Percentiles rank a stretch among this genome's conserved stretches.
These are phyloP conservation scores for Xenops minutus DNA, from an alignment of 2,797 vertebrate genomes.

Conservation along the genomic window DNA sequence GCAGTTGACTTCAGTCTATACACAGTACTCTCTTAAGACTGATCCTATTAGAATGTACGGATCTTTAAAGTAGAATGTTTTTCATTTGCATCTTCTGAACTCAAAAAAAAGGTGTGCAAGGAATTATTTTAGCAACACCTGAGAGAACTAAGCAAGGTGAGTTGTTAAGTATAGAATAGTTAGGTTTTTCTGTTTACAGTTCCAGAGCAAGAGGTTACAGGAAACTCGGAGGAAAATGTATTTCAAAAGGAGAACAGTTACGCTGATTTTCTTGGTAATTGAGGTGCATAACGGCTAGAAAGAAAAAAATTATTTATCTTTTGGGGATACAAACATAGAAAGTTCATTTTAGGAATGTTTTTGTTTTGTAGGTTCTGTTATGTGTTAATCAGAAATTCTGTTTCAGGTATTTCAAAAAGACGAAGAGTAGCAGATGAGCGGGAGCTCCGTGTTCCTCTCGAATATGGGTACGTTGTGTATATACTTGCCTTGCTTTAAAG, in stretches of 20 bases:
- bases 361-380: background rate
- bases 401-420: conserved; percentile 83
- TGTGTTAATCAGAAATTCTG: conserved; percentile 57
- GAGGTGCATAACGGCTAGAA: background rate
- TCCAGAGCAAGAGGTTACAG: background rate
- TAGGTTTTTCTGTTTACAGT: background rate
- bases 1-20: background rate
- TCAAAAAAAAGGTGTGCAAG: background rate
- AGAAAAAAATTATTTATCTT: background rate
- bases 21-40: background rate
- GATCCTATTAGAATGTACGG: background rate
- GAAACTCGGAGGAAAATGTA: background rate
- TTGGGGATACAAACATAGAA: background rate
- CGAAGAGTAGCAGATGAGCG: conserved; percentile 88
- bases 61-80: background rate
- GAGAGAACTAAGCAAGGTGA: background rate
- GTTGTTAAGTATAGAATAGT: background rate
- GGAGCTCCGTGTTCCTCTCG: conserved; percentile 86
- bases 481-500: background rate
- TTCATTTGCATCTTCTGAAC: background rate
- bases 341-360: background rate
- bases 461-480: conserved; percentile 84
- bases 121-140: background rate
- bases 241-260: background rate
- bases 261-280: background rate